Evolutionary conservation across 1,140 invertebrate genomes (phyloP), one percentile per base, ranked within the genome.

Genomic region (Pararge aegeria): DNA sequence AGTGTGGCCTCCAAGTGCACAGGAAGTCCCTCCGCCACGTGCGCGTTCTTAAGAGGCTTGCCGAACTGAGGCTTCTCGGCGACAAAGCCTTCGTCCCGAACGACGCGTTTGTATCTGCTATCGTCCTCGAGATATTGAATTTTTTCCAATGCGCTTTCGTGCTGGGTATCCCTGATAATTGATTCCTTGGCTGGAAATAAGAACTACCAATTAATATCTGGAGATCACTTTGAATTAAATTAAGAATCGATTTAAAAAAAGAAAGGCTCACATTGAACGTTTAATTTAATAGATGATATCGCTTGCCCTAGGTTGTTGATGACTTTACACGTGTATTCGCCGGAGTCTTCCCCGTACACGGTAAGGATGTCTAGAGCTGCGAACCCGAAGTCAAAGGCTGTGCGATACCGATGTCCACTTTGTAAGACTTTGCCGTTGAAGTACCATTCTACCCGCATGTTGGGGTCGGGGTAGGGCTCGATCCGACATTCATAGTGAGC

Each of bases 401-500:
- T 97, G 68, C 96, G 94, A 90, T 97, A 98, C 65, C 97, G 93
- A 82, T 97, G 96, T 48, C 97, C 97, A 58, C 95, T 96, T 75
- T 94, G 94, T n/a, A 99, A 84, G 34, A 97, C 96, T 84, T 97
- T 95, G 48, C 96, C 97, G 83, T 98, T 97, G 73, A 97, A 95
- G 85, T 96, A 97, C 97, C 97, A 99, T 87, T 98, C 96, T 0
- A 98, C 95, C 66, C 95, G 94, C 78, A 99, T 94, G 52, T 95
- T 95, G 1, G 97, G 94, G 91, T 99, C 98, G 7, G 97, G 97
- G 75, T 98, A 96, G 34, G 98, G 98, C 71, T 98, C 96, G 71
- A 99, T 96, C 46, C 97, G 94, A 73, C 97, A 98, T 90, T 99
- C 98, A 84, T 99, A 99, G 78, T 98, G 97, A 52, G 96, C 96